Percentiles rank a stretch among this genome's conserved stretches.
Evolutionary conservation across 2,888 invertebrate species (phyloP).

Genomic region (Lepidocyrtinus sp.): DNA sequence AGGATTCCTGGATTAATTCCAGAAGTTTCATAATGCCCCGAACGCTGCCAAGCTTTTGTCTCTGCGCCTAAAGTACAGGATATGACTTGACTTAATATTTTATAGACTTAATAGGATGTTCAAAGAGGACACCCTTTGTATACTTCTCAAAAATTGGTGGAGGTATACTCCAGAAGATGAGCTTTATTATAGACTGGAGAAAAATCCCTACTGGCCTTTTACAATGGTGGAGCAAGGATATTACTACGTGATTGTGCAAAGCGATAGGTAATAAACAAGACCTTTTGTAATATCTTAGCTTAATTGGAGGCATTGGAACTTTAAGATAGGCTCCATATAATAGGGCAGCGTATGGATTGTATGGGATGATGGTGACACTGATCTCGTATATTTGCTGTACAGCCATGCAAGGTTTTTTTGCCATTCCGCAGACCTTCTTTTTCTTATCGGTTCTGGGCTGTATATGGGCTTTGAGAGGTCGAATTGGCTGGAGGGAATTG

Average conservation of each 20-base stretch:
- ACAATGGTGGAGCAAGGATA: conserved; percentile 48
- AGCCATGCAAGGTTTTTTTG: conserved; percentile 26
- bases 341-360: conserved; percentile 49
- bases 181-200: conserved; percentile 34
- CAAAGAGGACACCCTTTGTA: conserved; percentile 38
- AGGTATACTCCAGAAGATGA: conserved; percentile 53
- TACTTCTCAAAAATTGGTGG: conserved; percentile 45
- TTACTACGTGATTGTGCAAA: conserved; percentile 44
- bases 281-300: not conserved
- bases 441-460: conserved; percentile 9
- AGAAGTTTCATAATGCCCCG: too few relatives aligned
- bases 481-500: conserved; percentile 54
- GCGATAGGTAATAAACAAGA: conserved; percentile 44
- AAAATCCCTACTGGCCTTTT: conserved; percentile 54
- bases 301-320: not conserved
- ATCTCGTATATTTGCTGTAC: conserved; percentile 6
- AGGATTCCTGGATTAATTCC: too few relatives aligned
- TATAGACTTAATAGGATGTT: too few relatives aligned
- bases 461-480: conserved; percentile 44
- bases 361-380: conserved; percentile 12
- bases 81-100: too few relatives aligned
- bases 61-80: too few relatives aligned
- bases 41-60: too few relatives aligned
- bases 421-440: conserved; percentile 29
- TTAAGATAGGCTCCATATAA: not conserved